Evolutionary conservation across 2,113 vertebrate species (phyloP).

Genomic region (Astur gentilis): DNA sequence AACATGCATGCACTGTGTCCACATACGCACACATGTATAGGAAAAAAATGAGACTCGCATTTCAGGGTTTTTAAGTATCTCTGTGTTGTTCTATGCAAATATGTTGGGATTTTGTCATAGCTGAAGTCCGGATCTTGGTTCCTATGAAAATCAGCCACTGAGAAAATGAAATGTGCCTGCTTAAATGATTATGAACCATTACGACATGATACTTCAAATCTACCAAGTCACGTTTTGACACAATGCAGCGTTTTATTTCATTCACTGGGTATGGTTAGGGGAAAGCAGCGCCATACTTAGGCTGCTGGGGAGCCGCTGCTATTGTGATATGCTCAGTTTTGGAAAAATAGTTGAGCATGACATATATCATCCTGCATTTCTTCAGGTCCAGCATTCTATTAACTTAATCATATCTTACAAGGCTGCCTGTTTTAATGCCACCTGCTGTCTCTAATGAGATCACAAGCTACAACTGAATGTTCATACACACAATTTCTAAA

Average conservation of each 20-base stretch:
- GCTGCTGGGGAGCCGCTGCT: background rate
- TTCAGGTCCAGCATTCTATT: background rate
- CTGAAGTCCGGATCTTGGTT: background rate
- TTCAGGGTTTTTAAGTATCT: background rate
- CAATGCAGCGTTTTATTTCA: background rate
- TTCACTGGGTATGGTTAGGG: background rate
- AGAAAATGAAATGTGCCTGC: background rate
- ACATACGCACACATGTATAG: fast-evolving
- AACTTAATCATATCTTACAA: background rate
- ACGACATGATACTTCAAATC: background rate
- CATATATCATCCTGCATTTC: background rate
- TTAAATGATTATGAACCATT: background rate
- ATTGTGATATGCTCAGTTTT: background rate
- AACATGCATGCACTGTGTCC: background rate
- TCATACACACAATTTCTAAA: background rate
- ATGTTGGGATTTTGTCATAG: background rate
- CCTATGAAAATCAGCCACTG: background rate
- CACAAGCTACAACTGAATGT: background rate
- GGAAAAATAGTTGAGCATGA: background rate
- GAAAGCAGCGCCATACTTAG: background rate
- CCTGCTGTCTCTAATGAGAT: background rate
- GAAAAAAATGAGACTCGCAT: background rate
- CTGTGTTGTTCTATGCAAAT: background rate
- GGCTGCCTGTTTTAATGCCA: background rate
- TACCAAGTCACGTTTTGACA: background rate